Base-by-base conservation (phyloP, 2,797 vertebrate genomes). In the Galagoides demidoff region DNA sequence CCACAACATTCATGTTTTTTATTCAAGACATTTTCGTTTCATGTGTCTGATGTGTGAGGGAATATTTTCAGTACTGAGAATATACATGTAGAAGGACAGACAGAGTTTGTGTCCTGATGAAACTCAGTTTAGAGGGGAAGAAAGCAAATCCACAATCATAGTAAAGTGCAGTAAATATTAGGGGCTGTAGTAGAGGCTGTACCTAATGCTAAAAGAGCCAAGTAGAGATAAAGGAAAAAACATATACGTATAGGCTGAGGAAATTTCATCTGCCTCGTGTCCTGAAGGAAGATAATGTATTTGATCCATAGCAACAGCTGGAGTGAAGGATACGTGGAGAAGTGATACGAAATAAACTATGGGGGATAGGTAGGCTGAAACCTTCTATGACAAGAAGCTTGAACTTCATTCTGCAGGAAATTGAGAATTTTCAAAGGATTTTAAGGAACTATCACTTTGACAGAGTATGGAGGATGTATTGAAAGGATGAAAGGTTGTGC, bases 341-440 rank as follows among this genome's bases (percentile, higher is more conserved):
- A 64, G 55, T 81, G 45, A 14, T 3, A 82, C 77, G 17, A 39
- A 84, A 86, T 70, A 39, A 90, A 31, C 7, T 45, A 7, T 9
- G 37, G 31, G 45, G 12, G 4, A 5, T 4, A 55, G 45, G 7
- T 4, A 55, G 45, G 31, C n/a, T 85, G 61, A 95, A 77, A 71
- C 29, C 17, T 83, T 79, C 61, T 57, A 43, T 27, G 63, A 43
- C 43, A 94, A 49, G 31, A 95, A 94, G 10, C 2, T 66, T 45
- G 27, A 94, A 90, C 39, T 78, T 83, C 23, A 94, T 90, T 94
- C 43, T 92, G 39, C 29, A 88, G 64, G 16, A 91, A 85, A 77
- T 31, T 59, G 55, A 68, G n/a, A 82, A 57, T 45, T 57, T 90
- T 81, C 61, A 88, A 76, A 89, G 52, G 49, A 78, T 61, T 81